A percentile compares a stretch with the other conserved stretches of the same genome.
Conservation (phyloP, 2,113 vertebrate species). For the Nycticryphes semicollaris region DNA sequence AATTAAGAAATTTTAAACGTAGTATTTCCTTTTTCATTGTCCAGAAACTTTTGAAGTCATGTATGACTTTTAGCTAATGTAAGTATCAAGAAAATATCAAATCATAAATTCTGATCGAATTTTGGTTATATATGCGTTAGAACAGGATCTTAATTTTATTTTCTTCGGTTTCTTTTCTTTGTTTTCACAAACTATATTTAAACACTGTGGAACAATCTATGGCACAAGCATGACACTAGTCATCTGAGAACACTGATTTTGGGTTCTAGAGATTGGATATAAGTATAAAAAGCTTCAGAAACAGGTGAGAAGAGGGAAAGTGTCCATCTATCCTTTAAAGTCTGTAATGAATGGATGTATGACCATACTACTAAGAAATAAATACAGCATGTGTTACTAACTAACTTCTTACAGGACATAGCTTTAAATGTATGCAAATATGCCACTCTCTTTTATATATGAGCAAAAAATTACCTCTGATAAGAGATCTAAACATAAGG, state of each 20-base stretch:
- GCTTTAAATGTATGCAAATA: not conserved
- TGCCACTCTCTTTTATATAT: not conserved
- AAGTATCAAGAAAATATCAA: not conserved
- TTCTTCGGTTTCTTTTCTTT: not conserved
- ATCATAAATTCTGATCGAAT: not conserved
- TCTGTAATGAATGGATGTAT: not conserved
- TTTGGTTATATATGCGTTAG: not conserved
- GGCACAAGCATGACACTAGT: not conserved
- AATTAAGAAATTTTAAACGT: not conserved
- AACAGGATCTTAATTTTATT: not conserved
- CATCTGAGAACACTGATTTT: not conserved
- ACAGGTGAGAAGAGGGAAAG: not conserved
- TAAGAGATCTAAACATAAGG: not conserved
- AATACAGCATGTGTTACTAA: not conserved
- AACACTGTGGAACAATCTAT: not conserved
- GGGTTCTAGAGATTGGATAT: not conserved
- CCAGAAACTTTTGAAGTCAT: not conserved
- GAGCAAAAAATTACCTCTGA: not conserved
- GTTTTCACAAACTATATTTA: not conserved
- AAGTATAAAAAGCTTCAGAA: not conserved
- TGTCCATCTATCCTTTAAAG: not conserved
- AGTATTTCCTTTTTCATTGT: not conserved
- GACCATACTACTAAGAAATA: not conserved
- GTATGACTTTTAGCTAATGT: not conserved
- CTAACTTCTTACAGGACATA: not conserved